Conservation (phyloP, 64 coral and sea anemone genomes). For the Cladopsammia gracilis region DNA sequence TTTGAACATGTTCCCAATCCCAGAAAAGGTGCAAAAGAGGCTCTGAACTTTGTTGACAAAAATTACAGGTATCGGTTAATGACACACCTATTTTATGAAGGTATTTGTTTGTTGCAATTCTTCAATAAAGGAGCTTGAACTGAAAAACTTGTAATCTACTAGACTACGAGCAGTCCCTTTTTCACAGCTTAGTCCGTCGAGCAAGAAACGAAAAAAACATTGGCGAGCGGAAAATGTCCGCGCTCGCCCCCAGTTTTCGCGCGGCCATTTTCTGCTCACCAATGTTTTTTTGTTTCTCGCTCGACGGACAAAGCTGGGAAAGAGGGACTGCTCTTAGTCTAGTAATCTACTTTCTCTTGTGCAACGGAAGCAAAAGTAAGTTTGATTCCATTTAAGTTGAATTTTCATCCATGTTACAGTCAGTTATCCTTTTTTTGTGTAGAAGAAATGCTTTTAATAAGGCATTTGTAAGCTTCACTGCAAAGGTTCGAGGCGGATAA, state of each 20-base stretch:
- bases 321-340: no score
- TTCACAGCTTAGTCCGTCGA: no score
- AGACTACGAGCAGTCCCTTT: no score
- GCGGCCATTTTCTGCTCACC: no score
- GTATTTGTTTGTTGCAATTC: constrained; percentile 53
- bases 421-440: neutral
- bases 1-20: constrained; percentile 22
- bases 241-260: no score
- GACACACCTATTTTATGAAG: constrained; percentile 17
- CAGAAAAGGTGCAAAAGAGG: constrained; percentile 30
- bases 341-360: constrained; percentile 3
- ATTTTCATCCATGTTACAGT: neutral
- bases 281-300: no score
- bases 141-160: neutral
- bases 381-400: neutral
- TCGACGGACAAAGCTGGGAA: no score
- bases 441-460: neutral
- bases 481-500: neutral
- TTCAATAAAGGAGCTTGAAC: constrained; percentile 16
- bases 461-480: neutral
- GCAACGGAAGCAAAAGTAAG: neutral
- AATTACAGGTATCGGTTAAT: neutral
- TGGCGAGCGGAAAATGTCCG: no score
- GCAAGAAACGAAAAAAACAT: no score
- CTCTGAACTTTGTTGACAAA: constrained; percentile 22